Evolutionary conservation across 2,797 vertebrate genomes (phyloP), one percentile per base, ranked within the genome.

Genomic region (Pterois miles): DNA sequence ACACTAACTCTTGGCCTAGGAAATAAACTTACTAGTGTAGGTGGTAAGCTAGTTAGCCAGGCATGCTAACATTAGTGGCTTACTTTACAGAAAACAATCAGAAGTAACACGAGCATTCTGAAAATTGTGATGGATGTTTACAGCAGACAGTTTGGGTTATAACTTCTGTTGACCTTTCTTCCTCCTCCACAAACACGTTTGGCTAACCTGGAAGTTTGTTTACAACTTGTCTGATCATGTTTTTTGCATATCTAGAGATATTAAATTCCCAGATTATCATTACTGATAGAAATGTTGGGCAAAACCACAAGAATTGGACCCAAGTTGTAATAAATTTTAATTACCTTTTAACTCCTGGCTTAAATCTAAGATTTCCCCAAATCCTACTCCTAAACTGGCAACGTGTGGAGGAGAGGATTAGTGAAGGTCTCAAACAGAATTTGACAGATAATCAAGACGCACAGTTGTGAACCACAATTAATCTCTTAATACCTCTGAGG

Each of bases 401-500:
- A 36, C 20, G 33, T 71, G 20, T 18, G 23, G 2, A n/a, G 9
- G 14, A 65, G 29, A 18, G 14, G 2, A 6, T 8, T 31, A 20
- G 25, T 33, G 23, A 40, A 36, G 38, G 22, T 68, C 29, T 60
- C 4, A 12, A 33, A 10, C 1, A 60, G 6, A 38, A 38, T 18
- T 50, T 3, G 14, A 25, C 8, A 13, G 46, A 68, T 23, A 8
- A 60, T 48, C 25, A 59, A 69, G 40, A 20, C 29, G 5, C 5
- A 59, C 8, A 20, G 5, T 22, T 20, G 31, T 62, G 20, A 78
- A 62, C 6, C 31, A 58, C n/a, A 59, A 58, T 23, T 34, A 14
- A 77, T 58, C 60, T 74, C n/a, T 50, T n/a, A 36, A 12, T 64
- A 67, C 78, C 43, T 76, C 40, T 74, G 8, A 68, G 31, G 34